A percentile compares a stretch with the other conserved stretches of the same genome.
Evolutionary conservation across 2,113 vertebrate genomes (phyloP).

Genomic region (Mesoclemmys tuberculata): DNA sequence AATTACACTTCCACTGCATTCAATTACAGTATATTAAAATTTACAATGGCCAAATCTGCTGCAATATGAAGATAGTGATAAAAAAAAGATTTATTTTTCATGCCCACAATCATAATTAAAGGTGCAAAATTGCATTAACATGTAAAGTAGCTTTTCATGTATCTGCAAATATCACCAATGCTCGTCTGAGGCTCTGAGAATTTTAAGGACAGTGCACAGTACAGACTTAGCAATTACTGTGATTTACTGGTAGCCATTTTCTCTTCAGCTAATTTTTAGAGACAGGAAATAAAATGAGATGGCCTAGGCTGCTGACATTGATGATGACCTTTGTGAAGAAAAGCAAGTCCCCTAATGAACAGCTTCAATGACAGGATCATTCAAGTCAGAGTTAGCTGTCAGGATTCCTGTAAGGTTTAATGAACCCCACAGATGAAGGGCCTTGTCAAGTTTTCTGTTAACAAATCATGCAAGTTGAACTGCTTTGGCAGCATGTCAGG

Average conservation of each 20-base stretch:
- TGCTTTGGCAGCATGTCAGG: not conserved
- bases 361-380: not conserved
- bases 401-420: not conserved
- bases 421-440: not conserved
- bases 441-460: not conserved
- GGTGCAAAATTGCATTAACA: not conserved
- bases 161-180: fast-evolving
- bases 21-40: not conserved
- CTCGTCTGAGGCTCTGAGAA: not conserved
- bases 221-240: not conserved
- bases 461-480: not conserved
- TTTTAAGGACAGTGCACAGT: not conserved
- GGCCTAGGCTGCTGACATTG: fast-evolving
- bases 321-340: fast-evolving
- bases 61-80: not conserved
- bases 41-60: not conserved
- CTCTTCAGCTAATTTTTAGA: not conserved
- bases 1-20: not conserved
- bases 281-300: fast-evolving
- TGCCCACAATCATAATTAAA: conserved; percentile 11
- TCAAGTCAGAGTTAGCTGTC: not conserved
- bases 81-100: not conserved
- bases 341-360: fast-evolving
- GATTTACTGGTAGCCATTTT: not conserved
- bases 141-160: conserved; percentile 7